These are phyloP conservation scores for Pyrrhia umbra DNA, from an alignment of 2,888 invertebrate species.

Conservation along the genomic window DNA sequence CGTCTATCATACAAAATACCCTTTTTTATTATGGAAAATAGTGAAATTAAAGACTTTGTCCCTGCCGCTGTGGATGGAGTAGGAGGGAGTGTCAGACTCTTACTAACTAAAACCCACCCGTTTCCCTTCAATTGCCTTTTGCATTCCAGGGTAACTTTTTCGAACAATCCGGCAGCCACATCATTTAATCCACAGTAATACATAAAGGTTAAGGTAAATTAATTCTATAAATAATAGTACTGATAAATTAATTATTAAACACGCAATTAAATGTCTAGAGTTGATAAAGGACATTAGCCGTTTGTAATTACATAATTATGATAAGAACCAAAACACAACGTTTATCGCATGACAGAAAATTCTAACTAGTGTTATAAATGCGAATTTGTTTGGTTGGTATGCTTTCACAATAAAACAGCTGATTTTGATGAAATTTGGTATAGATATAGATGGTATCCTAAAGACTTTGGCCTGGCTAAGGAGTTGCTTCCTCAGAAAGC, in stretches of 20 bases:
- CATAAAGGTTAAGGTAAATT: conserved; percentile 2
- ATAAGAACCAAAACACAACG: conserved; percentile 1
- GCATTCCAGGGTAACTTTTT: neutral
- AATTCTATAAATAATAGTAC: neutral
- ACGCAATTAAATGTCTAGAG: conserved; percentile 15
- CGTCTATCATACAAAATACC: too few species aligned
- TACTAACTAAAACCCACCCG: neutral
- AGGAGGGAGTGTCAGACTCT: too few species aligned
- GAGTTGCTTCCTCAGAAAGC: too few species aligned
- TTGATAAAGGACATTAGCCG: conserved; percentile 6
- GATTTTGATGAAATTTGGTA: too few species aligned
- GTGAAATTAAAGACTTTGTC: neutral
- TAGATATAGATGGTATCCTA: too few species aligned
- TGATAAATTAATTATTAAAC: neutral
- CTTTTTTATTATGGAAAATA: neutral
- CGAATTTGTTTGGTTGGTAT: neutral
- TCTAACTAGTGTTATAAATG: neutral
- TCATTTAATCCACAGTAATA: neutral
- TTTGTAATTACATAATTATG: neutral
- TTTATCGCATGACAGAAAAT: conserved; percentile 12
- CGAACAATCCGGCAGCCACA: neutral
- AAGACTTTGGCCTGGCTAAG: too few species aligned
- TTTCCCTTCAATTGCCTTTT: too few species aligned
- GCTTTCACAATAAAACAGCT: too few species aligned
- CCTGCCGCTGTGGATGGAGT: too few species aligned